Conservation (phyloP, 2,113 vertebrate species). For the Atlantisia rogersi region DNA sequence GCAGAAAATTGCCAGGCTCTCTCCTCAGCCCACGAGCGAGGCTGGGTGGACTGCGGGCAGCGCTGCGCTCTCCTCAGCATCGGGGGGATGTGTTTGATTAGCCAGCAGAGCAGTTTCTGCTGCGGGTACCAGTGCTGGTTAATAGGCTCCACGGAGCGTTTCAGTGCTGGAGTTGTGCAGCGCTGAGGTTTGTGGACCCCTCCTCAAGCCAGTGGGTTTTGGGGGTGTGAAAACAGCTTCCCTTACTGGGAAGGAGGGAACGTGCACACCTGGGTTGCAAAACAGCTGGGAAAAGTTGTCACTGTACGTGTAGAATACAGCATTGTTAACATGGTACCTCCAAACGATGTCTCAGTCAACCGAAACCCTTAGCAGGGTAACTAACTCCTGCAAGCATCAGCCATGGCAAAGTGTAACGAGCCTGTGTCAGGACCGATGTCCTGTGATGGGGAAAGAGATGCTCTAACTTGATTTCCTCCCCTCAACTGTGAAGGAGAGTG, state of each 20-base stretch:
- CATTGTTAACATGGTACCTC: accelerated
- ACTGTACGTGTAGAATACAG: accelerated
- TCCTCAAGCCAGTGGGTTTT: accelerated
- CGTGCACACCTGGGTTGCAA: accelerated
- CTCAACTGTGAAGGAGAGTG: background rate
- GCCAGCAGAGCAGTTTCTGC: conserved; percentile 6
- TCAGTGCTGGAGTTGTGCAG: background rate
- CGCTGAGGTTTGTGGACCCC: background rate
- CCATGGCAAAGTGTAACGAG: accelerated
- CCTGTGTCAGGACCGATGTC: background rate
- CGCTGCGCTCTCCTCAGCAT: background rate
- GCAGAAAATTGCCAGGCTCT: conserved; percentile 88
- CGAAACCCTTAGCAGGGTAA: background rate
- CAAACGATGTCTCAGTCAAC: accelerated
- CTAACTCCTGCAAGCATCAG: background rate
- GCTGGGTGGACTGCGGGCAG: conserved; percentile 43
- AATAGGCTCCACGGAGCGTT: background rate
- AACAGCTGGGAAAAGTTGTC: background rate
- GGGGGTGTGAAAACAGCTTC: background rate
- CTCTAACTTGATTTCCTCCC: conserved; percentile 40
- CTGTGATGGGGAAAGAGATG: conserved; percentile 13
- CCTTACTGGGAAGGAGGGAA: background rate
- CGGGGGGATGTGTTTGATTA: conserved; percentile 13
- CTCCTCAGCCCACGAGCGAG: conserved; percentile 52
- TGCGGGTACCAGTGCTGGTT: background rate